Conservation (phyloP, 2,888 invertebrate genomes). For the Cyclophora albipunctata region DNA sequence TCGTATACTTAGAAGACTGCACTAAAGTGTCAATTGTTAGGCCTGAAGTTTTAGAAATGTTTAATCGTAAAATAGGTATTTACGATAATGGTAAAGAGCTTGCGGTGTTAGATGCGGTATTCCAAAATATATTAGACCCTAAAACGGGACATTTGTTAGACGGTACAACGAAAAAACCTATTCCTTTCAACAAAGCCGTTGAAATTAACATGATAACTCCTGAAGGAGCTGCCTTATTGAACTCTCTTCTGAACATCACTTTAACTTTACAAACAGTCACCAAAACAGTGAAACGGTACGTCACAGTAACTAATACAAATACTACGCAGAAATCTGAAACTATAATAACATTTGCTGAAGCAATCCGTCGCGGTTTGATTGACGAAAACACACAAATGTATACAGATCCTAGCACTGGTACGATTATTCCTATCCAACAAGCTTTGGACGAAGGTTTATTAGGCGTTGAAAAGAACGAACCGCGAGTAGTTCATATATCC, state of each 20-base stretch:
- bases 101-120: conserved; percentile 90
- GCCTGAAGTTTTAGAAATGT: conserved; percentile 90
- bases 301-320: conserved; percentile 83
- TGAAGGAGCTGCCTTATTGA: conserved; percentile 89
- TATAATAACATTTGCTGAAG: conserved; percentile 84
- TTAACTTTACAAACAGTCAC: conserved; percentile 91
- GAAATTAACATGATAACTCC: conserved; percentile 88
- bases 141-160: conserved; percentile 90
- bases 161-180: conserved; percentile 79
- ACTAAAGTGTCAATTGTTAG: conserved; percentile 85
- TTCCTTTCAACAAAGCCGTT: conserved; percentile 90
- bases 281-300: conserved; percentile 87
- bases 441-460: conserved; percentile 84
- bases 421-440: conserved; percentile 83
- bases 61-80: conserved; percentile 88
- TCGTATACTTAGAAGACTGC: conserved; percentile 86
- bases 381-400: conserved; percentile 86
- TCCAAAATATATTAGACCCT: conserved; percentile 90
- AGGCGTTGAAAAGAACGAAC: conserved; percentile 76
- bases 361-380: conserved; percentile 84
- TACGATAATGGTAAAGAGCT: conserved; percentile 84
- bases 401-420: conserved; percentile 83
- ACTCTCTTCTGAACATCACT: conserved; percentile 89
- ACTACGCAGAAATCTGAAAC: conserved; percentile 73
- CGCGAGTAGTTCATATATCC: conserved; percentile 55